Evolutionary conservation across 1,140 invertebrate species (phyloP).

Genomic region (Schlechtendalia chinensis): DNA sequence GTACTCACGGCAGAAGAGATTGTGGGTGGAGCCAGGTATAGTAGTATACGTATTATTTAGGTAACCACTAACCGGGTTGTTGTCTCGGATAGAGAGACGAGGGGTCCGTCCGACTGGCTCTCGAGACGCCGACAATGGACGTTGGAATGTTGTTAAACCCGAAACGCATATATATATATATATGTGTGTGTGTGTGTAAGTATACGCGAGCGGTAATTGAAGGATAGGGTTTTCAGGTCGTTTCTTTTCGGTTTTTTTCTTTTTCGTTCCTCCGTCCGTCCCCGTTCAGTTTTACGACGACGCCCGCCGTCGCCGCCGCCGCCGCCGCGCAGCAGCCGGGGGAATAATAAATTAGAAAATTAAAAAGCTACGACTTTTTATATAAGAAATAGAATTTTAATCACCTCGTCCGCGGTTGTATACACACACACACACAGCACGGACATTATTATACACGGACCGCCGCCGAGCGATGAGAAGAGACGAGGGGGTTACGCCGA

Average conservation of each 20-base stretch:
- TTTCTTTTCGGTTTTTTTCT: constrained; percentile 15
- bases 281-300: constrained; percentile 16
- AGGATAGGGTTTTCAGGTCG: constrained; percentile 44
- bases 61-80: constrained; percentile 43
- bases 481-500: neutral
- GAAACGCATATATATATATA: constrained; percentile 25
- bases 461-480: neutral
- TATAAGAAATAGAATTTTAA: constrained; percentile 33
- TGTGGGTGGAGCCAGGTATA: constrained; percentile 34
- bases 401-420: neutral
- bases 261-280: neutral
- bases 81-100: neutral
- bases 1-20: neutral
- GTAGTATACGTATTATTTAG: neutral
- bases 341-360: constrained; percentile 37
- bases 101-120: neutral
- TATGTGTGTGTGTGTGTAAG: neutral
- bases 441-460: no score
- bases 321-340: neutral
- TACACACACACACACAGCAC: neutral
- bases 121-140: constrained; percentile 36
- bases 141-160: constrained; percentile 50
- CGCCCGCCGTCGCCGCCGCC: neutral
- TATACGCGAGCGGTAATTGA: constrained; percentile 3
- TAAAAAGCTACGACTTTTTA: constrained; percentile 36